phyloP scores from a whole-genome alignment of 2,113 vertebrate genomes.

The Nesoenas mayeri region DNA sequence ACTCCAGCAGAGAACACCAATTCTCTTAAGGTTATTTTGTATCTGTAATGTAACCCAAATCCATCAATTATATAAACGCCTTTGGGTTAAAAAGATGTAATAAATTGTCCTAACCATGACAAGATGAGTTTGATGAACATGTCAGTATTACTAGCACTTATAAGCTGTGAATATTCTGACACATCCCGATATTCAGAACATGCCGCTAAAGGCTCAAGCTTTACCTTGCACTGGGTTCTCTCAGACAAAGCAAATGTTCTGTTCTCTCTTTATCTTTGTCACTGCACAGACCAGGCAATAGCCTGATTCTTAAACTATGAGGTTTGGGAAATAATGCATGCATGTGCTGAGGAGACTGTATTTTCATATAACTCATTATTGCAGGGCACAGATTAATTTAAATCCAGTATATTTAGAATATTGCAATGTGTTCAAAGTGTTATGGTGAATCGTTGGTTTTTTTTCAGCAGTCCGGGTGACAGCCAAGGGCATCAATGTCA shows the following conservation, averaged over 20 bases:
- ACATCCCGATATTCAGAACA: background rate
- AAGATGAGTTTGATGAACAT: conserved; percentile 42
- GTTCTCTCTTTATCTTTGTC: background rate
- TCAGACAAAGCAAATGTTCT: background rate
- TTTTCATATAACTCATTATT: background rate
- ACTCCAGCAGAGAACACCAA: background rate
- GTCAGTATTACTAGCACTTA: conserved; percentile 33
- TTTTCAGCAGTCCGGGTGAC: background rate
- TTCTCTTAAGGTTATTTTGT: conserved; percentile 37
- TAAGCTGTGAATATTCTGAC: conserved; percentile 12
- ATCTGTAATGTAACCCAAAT: conserved; percentile 45
- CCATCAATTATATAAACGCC: conserved; percentile 59
- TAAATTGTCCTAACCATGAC: conserved; percentile 12
- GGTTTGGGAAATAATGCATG: background rate
- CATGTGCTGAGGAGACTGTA: background rate
- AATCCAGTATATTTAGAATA: background rate
- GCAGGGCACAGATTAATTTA: background rate
- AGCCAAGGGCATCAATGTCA: background rate
- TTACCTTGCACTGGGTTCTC: background rate
- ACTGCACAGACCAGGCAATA: background rate
- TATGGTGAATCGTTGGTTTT: background rate
- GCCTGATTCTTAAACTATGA: background rate
- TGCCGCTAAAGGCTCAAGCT: background rate
- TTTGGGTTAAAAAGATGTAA: conserved; percentile 36
- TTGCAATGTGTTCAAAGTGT: background rate